phyloP scores from a whole-genome alignment of 2,113 vertebrate genomes.

The Leuciscus idus region DNA sequence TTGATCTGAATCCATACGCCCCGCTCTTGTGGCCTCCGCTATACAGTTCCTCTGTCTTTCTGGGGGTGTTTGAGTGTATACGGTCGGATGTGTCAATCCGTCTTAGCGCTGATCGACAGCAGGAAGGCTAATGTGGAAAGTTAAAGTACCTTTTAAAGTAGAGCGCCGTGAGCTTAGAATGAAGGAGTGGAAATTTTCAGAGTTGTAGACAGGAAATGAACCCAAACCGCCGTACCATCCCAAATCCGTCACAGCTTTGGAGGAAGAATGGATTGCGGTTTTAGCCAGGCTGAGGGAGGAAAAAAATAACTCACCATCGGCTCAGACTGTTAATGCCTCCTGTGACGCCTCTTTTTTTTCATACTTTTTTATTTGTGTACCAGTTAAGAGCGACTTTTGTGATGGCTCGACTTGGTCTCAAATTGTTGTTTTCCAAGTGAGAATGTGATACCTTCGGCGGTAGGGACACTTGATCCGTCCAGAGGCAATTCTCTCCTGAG shows the following conservation, averaged over 20 bases:
- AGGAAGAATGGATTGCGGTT: conserved; percentile 53
- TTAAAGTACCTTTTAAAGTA: conserved; percentile 34
- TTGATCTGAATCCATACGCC: conserved; percentile 39
- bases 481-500: conserved; percentile 25
- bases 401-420: conserved; percentile 52
- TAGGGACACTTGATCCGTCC: conserved; percentile 67
- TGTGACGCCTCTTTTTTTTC: conserved; percentile 66
- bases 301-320: conserved; percentile 55
- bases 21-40: background rate
- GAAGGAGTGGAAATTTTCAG: conserved; percentile 47
- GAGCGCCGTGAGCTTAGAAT: conserved; percentile 36
- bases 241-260: conserved; percentile 40
- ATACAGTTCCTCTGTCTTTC: background rate
- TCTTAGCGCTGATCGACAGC: conserved; percentile 15
- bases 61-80: background rate
- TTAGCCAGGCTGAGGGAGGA: conserved; percentile 57
- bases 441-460: conserved; percentile 69
- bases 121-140: conserved; percentile 52
- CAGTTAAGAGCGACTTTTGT: conserved; percentile 46
- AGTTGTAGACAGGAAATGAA: conserved; percentile 50
- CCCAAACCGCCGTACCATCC: conserved; percentile 44
- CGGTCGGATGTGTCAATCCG: conserved; percentile 13
- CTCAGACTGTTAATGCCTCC: conserved; percentile 64
- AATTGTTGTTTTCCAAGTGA: conserved; percentile 69
- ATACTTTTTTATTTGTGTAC: conserved; percentile 55